Evolutionary conservation across 2,113 vertebrate species (phyloP), one percentile per base, ranked within the genome.

Genomic region (Corythaixoides concolor): DNA sequence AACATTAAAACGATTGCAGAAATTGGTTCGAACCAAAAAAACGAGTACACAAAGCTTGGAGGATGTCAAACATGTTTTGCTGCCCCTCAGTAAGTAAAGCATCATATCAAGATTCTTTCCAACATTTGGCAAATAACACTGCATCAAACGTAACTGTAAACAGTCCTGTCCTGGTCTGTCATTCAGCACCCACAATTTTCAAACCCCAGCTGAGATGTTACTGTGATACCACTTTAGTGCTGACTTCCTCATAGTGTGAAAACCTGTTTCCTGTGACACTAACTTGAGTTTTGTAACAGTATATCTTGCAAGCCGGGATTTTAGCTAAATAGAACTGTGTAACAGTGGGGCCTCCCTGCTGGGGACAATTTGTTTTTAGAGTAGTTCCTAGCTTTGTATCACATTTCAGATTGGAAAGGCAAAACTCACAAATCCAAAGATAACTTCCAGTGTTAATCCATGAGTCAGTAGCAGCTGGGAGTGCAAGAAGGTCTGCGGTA

Each of bases 1-100:
- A 77, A 98, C 98, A 26, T 91, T 98, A 27, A 99, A 98, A 94
- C 97, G 97, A 87, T 70, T 99, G 30, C 98, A 99, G 95, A 98
- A 98, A 72, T 90, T 98, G 69, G 97, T 99, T 11, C 96, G 98
- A 92, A 96, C 91, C 2, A 99, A 98, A 97, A 99, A 97, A 89
- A 12, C 88, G 2, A 97, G 30, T 28, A 74, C 94, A n/a, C 97
- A 93, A 5, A 97, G 80, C 68, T 47, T 92, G 37, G 97, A 98
- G 58, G 98, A 98, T 76, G 95, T 90, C 47, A 98, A 98, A 80
- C 97, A 96, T 11, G 39, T 95, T 22, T 85, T 97, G 66, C 77
- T 92, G 39, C 97, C 97, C 56, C 88, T 97, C 80, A 66, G 97
- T 98, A 96, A 98, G 98, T 98, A 89, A 94, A 73, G 37, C 45